Conservation (phyloP, 2,888 invertebrate genomes). For the Euzophera pinguis region DNA sequence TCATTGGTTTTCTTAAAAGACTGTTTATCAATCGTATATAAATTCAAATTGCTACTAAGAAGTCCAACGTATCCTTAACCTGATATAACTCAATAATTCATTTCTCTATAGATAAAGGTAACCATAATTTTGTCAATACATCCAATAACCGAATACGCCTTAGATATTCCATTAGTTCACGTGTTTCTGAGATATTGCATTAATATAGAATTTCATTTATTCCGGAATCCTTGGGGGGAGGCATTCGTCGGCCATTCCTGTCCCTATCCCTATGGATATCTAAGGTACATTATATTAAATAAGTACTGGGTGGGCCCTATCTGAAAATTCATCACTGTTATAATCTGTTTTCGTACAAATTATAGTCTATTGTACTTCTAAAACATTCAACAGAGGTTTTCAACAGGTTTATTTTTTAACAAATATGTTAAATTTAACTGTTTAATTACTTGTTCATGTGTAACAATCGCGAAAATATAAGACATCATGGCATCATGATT, state of each 20-base stretch:
- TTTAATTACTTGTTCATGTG: too few relatives aligned
- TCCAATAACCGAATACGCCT: slow-evolving; percentile 25
- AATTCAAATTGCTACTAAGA: neutral
- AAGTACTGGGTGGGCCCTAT: neutral
- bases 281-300: neutral
- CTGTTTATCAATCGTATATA: too few relatives aligned
- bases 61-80: neutral
- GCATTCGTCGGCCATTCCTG: slow-evolving; percentile 10
- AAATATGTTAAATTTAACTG: too few relatives aligned
- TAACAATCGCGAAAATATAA: too few relatives aligned
- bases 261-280: slow-evolving; percentile 5
- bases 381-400: too few relatives aligned
- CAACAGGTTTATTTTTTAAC: too few relatives aligned
- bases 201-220: slow-evolving; percentile 40
- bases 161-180: slow-evolving; percentile 31
- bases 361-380: too few relatives aligned
- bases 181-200: slow-evolving; percentile 33
- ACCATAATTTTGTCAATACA: slow-evolving; percentile 12
- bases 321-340: too few relatives aligned
- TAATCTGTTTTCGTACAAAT: too few relatives aligned
- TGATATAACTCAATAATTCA: neutral
- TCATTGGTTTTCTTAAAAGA: too few relatives aligned
- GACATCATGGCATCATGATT: too few relatives aligned
- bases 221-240: slow-evolving; percentile 17
- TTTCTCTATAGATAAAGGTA: neutral